Evolutionary conservation across 2,888 invertebrate species (phyloP).

Genomic region (Strigamia transsilvanica): DNA sequence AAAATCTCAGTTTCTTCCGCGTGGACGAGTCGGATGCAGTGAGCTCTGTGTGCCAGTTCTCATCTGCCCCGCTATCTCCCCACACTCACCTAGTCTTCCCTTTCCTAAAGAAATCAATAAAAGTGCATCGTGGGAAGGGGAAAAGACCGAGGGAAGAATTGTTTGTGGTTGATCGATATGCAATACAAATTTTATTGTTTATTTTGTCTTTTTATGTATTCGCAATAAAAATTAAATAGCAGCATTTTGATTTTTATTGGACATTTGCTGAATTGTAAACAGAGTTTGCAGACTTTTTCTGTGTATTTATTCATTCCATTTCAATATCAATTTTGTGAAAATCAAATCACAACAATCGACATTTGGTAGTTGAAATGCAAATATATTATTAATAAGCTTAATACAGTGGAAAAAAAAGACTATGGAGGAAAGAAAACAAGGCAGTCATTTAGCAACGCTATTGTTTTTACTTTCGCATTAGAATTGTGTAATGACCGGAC

Average conservation of each 20-base stretch:
- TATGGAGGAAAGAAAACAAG: neutral
- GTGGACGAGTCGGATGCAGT: conserved; percentile 31
- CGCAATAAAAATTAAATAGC: neutral
- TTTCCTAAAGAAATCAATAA: neutral
- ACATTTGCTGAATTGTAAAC: neutral
- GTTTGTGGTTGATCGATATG: neutral
- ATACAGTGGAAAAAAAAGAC: no score
- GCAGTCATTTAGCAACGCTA: conserved; percentile 1
- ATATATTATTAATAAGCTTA: no score
- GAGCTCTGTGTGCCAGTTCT: conserved; percentile 39
- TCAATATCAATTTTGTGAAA: no score
- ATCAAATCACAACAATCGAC: no score
- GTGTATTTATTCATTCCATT: no score
- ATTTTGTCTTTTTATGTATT: neutral
- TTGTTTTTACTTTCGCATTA: neutral
- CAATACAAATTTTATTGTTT: conserved; percentile 4
- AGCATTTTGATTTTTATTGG: neutral
- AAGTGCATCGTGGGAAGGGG: neutral
- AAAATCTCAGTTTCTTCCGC: conserved; percentile 41
- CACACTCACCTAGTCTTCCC: neutral
- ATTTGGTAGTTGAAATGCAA: no score
- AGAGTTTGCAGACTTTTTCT: no score
- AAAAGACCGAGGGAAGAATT: neutral
- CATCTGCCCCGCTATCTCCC: conserved; percentile 25
- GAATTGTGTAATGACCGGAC: neutral